Percentiles rank a stretch among this genome's conserved stretches.
phyloP scores from a whole-genome alignment of 2,888 invertebrate species.

The Eupithecia vulgata region DNA sequence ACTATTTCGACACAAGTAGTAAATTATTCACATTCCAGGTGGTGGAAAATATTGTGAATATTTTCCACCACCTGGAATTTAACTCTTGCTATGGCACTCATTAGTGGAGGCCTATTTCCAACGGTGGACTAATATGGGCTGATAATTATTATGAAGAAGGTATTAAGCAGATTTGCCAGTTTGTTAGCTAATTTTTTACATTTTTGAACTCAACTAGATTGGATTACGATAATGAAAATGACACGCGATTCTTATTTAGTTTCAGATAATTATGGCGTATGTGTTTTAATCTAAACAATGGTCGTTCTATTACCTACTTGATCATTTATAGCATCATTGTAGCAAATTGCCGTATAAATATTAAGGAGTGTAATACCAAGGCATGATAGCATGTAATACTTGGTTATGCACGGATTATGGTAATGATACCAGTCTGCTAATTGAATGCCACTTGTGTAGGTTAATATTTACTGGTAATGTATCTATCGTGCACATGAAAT shows the following conservation, averaged over 20 bases:
- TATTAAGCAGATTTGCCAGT: too few species aligned
- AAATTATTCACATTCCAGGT: too few species aligned
- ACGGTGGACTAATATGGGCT: too few species aligned
- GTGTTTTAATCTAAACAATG: background rate
- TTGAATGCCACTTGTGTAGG: constrained; percentile 13
- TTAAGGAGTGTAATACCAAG: background rate
- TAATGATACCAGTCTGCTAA: constrained; percentile 33
- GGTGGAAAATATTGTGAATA: too few species aligned
- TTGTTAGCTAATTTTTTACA: too few species aligned
- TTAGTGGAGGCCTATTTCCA: too few species aligned
- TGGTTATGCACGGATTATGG: constrained; percentile 17
- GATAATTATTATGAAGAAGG: too few species aligned
- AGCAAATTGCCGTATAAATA: background rate
- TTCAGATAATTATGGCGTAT: background rate
- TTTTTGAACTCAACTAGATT: too few species aligned
- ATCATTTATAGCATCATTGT: background rate
- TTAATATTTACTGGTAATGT: background rate
- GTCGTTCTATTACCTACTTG: background rate
- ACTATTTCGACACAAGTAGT: constrained; percentile 6
- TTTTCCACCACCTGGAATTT: too few species aligned
- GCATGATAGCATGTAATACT: background rate
- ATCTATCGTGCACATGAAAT: background rate
- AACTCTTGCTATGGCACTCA: too few species aligned
- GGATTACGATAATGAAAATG: background rate
- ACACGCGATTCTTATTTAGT: background rate